A percentile compares a stretch with the other conserved stretches of the same genome.
phyloP scores from a whole-genome alignment of 2,797 vertebrate genomes.

The Eulemur mongoz region DNA sequence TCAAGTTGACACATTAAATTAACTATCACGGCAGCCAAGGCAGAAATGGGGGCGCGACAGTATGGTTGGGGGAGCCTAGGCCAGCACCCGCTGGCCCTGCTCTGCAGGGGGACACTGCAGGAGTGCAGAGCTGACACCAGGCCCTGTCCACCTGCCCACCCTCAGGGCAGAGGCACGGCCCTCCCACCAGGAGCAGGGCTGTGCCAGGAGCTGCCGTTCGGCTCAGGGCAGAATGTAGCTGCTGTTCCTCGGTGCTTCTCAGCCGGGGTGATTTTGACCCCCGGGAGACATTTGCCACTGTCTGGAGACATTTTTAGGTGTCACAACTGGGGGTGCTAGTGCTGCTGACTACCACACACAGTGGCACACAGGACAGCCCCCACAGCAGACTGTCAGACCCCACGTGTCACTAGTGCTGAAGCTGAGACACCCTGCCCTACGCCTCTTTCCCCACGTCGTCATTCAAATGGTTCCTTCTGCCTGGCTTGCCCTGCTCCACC shows the following conservation, averaged over 20 bases:
- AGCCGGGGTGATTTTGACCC: neutral
- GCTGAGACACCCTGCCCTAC: neutral
- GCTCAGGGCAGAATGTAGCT: neutral
- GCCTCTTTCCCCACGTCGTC: no score
- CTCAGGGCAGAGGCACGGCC: neutral
- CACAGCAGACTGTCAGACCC: neutral
- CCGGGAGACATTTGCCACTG: neutral
- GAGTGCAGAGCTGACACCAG: neutral
- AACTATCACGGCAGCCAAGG: neutral
- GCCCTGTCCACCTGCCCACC: neutral
- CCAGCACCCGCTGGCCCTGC: neutral
- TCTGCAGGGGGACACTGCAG: neutral
- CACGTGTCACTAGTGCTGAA: neutral
- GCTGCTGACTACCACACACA: neutral
- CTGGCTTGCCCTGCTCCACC: neutral
- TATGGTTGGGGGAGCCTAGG: rapidly evolving
- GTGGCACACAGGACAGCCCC: neutral
- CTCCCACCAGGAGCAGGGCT: neutral
- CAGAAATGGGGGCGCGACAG: neutral
- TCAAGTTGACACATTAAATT: neutral
- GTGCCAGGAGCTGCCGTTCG: neutral
- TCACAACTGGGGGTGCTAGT: neutral
- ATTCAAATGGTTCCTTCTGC: neutral
- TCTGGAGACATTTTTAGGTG: neutral
- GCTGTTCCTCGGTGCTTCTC: neutral